phyloP scores from a whole-genome alignment of 2,888 invertebrate genomes.

The Drosophila recens region DNA sequence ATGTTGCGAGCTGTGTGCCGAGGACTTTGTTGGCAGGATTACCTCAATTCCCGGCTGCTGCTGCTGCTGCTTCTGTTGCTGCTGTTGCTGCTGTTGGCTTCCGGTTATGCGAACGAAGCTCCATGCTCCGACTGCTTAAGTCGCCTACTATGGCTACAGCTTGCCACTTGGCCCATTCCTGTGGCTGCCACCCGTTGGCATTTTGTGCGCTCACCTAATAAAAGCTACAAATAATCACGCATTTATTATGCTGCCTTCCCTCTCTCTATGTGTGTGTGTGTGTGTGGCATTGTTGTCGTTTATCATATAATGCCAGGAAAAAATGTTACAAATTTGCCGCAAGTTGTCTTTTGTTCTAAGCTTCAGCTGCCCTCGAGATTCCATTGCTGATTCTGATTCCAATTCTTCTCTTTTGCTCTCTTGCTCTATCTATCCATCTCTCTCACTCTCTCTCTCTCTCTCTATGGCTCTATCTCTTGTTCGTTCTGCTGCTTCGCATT shows the following conservation, averaged over 20 bases:
- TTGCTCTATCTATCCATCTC: neutral
- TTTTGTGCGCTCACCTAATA: conserved; percentile 66
- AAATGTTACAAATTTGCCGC: conserved; percentile 47
- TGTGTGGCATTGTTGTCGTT: conserved; percentile 45
- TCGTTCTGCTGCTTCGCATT: conserved; percentile 11
- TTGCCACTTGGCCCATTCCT: conserved; percentile 17
- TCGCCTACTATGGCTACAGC: conserved; percentile 1
- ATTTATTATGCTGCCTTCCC: conserved; percentile 69
- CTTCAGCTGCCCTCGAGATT: conserved; percentile 40
- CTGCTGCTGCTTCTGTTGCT: conserved; percentile 20
- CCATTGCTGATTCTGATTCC: conserved; percentile 30
- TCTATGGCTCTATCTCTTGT: neutral
- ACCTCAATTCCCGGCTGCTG: conserved; percentile 63
- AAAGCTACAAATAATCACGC: conserved; percentile 79
- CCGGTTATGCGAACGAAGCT: conserved; percentile 32
- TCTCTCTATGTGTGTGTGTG: conserved; percentile 13
- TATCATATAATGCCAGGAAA: conserved; percentile 45
- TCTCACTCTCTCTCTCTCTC: neutral
- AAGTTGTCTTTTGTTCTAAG: conserved; percentile 62
- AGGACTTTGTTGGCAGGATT: conserved; percentile 66
- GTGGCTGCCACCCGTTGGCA: conserved; percentile 51
- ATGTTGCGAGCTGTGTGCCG: conserved; percentile 54
- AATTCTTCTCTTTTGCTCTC: conserved; percentile 21
- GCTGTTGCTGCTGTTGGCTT: conserved; percentile 37
- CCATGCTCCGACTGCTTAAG: conserved; percentile 26